Percentiles rank a stretch among this genome's conserved stretches.
These are phyloP conservation scores for Eunapius fragilis DNA, from an alignment of 37 sponge, comb jelly and placozoan species.

Conservation along the genomic window DNA sequence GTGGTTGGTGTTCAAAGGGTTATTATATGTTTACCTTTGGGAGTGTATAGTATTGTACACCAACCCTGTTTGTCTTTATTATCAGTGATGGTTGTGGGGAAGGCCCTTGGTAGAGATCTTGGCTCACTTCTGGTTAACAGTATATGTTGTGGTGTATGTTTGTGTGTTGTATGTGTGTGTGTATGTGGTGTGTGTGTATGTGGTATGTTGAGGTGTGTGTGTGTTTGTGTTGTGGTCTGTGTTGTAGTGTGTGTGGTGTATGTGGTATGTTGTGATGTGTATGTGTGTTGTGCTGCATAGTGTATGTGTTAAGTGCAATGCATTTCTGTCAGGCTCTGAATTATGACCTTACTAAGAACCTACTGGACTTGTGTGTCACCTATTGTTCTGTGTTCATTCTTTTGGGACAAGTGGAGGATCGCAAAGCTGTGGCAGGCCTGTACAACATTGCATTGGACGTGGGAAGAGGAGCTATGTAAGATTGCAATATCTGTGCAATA, in stretches of 20 bases:
- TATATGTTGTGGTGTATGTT: too few species aligned
- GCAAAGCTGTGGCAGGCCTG: conserved; percentile 70
- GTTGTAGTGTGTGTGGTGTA: background rate
- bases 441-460: conserved; percentile 84
- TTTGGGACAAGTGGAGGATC: conserved; percentile 82
- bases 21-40: background rate
- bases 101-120: too few species aligned
- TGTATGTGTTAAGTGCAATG: background rate
- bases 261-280: background rate
- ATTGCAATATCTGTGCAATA: background rate
- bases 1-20: background rate
- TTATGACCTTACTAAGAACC: conserved; percentile 74
- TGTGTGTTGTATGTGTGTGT: too few species aligned
- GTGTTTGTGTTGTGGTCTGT: background rate
- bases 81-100: too few species aligned
- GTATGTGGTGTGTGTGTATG: background rate
- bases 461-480: conserved; percentile 60
- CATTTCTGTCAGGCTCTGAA: conserved; percentile 64
- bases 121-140: too few species aligned
- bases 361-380: conserved; percentile 72
- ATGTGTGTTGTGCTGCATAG: background rate
- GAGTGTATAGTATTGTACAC: too few species aligned
- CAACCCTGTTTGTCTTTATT: too few species aligned
- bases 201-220: background rate
- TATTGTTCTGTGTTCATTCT: conserved; percentile 82